phyloP scores from a whole-genome alignment of 2,888 invertebrate species.

The Willowsia nigromaculata region DNA sequence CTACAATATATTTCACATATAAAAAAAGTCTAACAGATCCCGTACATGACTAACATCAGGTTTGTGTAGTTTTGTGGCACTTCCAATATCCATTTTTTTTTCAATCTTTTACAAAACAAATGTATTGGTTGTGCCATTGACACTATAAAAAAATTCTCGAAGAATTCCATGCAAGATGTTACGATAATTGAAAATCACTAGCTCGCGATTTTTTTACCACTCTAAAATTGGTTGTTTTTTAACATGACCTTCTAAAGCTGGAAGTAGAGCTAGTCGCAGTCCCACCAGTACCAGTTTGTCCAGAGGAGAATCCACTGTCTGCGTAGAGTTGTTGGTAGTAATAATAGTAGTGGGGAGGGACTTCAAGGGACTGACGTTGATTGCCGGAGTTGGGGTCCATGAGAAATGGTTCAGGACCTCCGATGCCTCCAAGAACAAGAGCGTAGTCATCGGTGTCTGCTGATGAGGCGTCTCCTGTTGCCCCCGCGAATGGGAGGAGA shows the following conservation, averaged over 20 bases:
- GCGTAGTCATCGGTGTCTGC: conserved; percentile 20
- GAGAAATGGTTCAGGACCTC: conserved; percentile 32
- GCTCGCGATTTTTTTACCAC: no score
- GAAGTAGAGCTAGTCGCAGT: conserved; percentile 67
- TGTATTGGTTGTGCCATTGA: not conserved
- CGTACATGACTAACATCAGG: conserved; percentile 38
- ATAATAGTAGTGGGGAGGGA: conserved; percentile 77
- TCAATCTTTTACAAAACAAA: not conserved
- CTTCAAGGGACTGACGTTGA: conserved; percentile 76
- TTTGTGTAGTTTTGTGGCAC: not conserved
- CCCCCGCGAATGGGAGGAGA: not conserved
- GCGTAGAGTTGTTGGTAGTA: conserved; percentile 74
- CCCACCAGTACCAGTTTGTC: conserved; percentile 65
- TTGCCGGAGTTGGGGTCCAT: not conserved
- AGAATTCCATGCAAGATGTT: not conserved
- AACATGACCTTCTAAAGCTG: conserved; percentile 75
- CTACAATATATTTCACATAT: not conserved
- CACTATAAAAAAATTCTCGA: not conserved
- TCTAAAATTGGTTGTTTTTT: conserved; percentile 12
- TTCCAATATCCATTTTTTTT: not conserved
- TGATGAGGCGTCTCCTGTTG: not conserved
- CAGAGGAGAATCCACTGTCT: conserved; percentile 56
- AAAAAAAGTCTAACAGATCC: conserved; percentile 13
- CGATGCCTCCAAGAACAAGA: not conserved
- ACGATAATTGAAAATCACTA: not conserved